phyloP scores from a whole-genome alignment of 2,797 vertebrate species.

The Sebastes vulpes region DNA sequence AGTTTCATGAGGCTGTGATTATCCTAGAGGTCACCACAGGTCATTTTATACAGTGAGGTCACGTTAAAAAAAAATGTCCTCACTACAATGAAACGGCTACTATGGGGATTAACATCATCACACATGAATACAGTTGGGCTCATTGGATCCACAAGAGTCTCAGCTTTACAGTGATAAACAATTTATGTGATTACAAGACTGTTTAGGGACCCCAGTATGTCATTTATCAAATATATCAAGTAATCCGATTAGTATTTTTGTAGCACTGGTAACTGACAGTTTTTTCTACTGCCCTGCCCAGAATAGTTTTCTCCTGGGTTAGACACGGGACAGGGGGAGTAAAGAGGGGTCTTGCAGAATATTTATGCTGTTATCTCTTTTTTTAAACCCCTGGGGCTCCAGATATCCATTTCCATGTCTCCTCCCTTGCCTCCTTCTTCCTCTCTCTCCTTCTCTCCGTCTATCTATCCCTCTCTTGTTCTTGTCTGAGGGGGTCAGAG shows the following conservation, averaged over 20 bases:
- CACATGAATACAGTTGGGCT: too few relatives aligned
- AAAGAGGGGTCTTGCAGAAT: conserved; percentile 51
- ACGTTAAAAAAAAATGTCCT: too few relatives aligned
- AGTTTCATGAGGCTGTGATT: too few relatives aligned
- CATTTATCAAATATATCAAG: not conserved
- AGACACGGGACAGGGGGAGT: conserved; percentile 32
- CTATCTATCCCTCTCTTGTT: conserved; percentile 64
- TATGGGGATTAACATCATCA: too few relatives aligned
- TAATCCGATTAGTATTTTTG: not conserved
- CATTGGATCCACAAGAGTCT: too few relatives aligned
- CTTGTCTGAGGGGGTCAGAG: conserved; percentile 73
- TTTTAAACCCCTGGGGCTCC: conserved; percentile 67
- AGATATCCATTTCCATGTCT: conserved; percentile 66
- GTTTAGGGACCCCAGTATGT: too few relatives aligned
- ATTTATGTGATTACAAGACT: too few relatives aligned
- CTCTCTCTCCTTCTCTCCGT: conserved; percentile 20
- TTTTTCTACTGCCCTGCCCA: not conserved
- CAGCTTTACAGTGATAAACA: too few relatives aligned
- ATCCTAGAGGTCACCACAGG: too few relatives aligned
- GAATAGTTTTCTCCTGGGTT: conserved; percentile 43
- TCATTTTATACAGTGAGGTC: too few relatives aligned
- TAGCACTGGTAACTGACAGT: not conserved
- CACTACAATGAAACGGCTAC: too few relatives aligned
- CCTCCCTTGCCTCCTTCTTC: conserved; percentile 47
- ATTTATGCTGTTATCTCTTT: conserved; percentile 76